Evolutionary conservation across 2,113 vertebrate species (phyloP).

Genomic region (Microtus pennsylvanicus): DNA sequence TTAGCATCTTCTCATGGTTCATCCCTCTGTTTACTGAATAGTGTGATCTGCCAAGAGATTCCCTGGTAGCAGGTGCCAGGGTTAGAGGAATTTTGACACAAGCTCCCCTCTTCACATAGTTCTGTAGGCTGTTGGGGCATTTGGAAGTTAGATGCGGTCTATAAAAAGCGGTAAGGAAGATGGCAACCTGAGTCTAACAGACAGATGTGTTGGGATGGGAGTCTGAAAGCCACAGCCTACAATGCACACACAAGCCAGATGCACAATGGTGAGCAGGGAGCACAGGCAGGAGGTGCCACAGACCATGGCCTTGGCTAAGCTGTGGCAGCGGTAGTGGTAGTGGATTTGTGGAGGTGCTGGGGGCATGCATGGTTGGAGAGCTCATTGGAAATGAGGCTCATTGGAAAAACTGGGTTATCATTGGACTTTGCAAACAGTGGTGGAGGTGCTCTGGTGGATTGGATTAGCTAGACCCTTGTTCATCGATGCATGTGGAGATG

Average conservation of each 20-base stretch:
- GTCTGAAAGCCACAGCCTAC: background rate
- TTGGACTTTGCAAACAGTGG: rapidly evolving
- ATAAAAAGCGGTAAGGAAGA: background rate
- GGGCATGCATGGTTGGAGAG: background rate
- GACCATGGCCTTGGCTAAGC: background rate
- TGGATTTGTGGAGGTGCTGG: background rate
- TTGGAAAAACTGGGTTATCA: background rate
- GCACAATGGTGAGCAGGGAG: rapidly evolving
- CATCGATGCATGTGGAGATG: rapidly evolving
- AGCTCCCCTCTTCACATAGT: background rate
- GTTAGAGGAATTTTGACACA: background rate
- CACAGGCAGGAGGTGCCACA: background rate
- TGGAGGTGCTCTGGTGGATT: rapidly evolving
- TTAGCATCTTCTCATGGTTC: background rate
- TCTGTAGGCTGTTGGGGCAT: background rate
- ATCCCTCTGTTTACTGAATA: background rate
- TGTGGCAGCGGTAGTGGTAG: rapidly evolving
- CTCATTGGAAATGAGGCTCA: background rate
- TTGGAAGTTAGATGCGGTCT: background rate
- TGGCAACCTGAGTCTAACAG: rapidly evolving
- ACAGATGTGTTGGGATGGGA: background rate
- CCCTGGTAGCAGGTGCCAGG: too few species aligned
- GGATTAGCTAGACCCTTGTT: too few species aligned
- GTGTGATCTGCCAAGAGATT: background rate
- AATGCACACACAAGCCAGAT: background rate